phyloP scores from a whole-genome alignment of 2,888 invertebrate genomes.

The Coenonympha glycerion region DNA sequence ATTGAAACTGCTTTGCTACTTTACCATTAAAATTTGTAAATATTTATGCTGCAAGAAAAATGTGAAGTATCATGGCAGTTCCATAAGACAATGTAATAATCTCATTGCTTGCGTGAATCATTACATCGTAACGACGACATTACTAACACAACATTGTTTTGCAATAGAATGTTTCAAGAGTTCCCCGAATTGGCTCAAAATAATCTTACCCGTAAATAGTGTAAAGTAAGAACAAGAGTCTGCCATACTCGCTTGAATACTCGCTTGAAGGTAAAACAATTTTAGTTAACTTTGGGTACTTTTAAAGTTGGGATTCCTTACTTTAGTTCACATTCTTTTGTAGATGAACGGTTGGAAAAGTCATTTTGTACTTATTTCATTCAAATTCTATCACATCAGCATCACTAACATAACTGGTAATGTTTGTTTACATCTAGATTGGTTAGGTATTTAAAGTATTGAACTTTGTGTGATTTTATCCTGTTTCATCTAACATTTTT shows the following conservation, averaged over 20 bases:
- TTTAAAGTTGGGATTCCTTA: background rate
- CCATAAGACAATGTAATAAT: background rate
- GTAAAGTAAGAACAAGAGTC: slow-evolving; percentile 29
- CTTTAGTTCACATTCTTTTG: background rate
- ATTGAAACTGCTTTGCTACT: background rate
- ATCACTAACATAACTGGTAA: no score
- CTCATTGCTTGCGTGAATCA: no score
- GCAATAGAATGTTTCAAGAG: slow-evolving; percentile 73
- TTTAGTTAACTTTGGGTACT: slow-evolving; percentile 3
- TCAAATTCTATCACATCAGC: no score
- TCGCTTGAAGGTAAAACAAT: slow-evolving; percentile 3
- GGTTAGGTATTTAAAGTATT: no score
- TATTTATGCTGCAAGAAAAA: no score
- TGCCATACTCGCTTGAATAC: slow-evolving; percentile 9
- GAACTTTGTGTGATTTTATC: no score
- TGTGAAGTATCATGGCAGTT: background rate
- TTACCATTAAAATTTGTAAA: no score
- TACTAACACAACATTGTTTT: slow-evolving; percentile 64
- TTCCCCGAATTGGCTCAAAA: slow-evolving; percentile 68
- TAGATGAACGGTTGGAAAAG: no score
- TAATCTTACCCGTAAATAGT: slow-evolving; percentile 50
- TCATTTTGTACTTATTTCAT: no score
- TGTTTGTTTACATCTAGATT: no score
- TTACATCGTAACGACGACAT: slow-evolving; percentile 24
- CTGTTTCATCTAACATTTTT: no score